Conservation (phyloP, 2,797 vertebrate species). For the Myiotriccus ornatus region DNA sequence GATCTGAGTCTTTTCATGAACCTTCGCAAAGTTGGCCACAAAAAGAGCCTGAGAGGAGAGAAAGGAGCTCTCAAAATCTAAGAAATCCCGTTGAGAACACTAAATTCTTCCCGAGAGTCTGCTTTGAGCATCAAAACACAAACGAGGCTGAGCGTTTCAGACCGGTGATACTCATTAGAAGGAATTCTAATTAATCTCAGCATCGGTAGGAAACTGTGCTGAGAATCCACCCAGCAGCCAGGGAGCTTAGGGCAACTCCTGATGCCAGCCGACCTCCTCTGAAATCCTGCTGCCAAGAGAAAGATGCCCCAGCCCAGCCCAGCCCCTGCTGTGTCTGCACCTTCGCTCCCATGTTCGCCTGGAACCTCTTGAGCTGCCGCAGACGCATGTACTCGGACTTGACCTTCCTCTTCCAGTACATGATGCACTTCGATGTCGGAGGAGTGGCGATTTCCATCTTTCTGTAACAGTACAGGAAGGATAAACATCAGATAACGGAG, state of each 20-base stretch:
- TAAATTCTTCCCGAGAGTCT: not conserved
- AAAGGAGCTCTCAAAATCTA: not conserved
- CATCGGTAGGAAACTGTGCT: not conserved
- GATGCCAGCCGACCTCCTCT: not conserved
- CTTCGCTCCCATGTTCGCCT: slow-evolving; percentile 92
- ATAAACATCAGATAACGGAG: not conserved
- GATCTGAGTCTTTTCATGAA: slow-evolving; percentile 86
- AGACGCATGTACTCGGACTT: slow-evolving; percentile 97
- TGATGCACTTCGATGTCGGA: slow-evolving; percentile 76
- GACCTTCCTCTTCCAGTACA: slow-evolving; percentile 94
- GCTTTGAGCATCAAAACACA: not conserved
- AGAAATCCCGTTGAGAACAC: not conserved
- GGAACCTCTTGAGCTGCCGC: slow-evolving; percentile 91
- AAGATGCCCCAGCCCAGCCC: not conserved
- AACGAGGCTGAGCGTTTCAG: not conserved
- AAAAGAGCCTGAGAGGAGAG: slow-evolving; percentile 83
- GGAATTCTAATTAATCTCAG: not conserved
- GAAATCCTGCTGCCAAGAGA: not conserved
- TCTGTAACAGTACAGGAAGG: not conserved
- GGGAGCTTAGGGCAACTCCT: not conserved
- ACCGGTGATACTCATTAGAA: not conserved
- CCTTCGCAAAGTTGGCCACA: slow-evolving; percentile 89
- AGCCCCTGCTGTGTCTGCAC: slow-evolving; percentile 57
- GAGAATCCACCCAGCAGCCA: not conserved
- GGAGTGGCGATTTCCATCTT: slow-evolving; percentile 77